phyloP scores from a whole-genome alignment of 1,140 invertebrate species.

The Sitobion miscanthi region DNA sequence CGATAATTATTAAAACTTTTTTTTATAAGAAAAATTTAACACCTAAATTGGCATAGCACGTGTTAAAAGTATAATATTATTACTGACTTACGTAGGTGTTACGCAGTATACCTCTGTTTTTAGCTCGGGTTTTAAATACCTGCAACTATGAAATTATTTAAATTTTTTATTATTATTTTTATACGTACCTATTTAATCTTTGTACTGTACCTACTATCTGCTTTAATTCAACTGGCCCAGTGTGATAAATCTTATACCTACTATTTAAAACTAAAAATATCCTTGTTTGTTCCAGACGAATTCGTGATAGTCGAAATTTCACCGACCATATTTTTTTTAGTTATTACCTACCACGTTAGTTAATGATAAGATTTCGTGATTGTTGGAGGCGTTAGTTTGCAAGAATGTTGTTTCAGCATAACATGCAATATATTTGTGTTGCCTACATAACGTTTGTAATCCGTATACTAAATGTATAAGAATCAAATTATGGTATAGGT shows the following conservation, averaged over 20 bases:
- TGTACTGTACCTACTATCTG: neutral
- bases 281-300: neutral
- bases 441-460: neutral
- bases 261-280: neutral
- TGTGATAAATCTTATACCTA: neutral
- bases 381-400: neutral
- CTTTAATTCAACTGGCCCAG: neutral
- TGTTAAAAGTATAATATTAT: neutral
- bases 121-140: neutral
- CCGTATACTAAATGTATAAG: neutral
- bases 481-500: neutral
- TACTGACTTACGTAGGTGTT: neutral
- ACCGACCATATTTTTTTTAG: neutral
- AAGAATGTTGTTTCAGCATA: constrained; percentile 5
- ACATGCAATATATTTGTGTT: neutral
- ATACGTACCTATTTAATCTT: neutral
- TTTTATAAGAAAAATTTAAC: neutral
- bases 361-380: constrained; percentile 22
- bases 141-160: neutral
- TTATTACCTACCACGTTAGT: neutral
- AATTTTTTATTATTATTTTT: neutral
- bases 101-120: neutral
- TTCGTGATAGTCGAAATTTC: neutral
- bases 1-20: neutral
- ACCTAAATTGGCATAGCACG: neutral